Evolutionary conservation across 2,113 vertebrate species (phyloP).

Genomic region (Chaetura pelagica): DNA sequence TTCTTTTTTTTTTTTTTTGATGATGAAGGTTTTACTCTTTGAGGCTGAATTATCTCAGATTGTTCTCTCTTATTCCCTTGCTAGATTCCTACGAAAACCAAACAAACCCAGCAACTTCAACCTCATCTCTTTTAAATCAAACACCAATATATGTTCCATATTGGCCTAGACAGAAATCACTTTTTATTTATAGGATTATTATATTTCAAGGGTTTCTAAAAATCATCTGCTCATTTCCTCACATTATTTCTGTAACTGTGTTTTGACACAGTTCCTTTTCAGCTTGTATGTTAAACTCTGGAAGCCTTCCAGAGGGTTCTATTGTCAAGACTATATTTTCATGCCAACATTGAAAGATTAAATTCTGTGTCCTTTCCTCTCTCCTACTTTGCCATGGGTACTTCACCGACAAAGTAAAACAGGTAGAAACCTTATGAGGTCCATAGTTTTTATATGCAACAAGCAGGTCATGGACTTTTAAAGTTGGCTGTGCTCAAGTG

Average conservation of each 20-base stretch:
- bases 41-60: not conserved
- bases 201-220: not conserved
- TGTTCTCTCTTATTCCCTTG: not conserved
- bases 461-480: not conserved
- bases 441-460: not conserved
- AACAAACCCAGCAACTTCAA: not conserved
- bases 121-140: not conserved
- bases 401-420: not conserved
- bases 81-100: not conserved
- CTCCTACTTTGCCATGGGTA: accelerated
- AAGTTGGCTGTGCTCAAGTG: not conserved
- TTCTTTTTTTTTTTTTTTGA: not conserved
- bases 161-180: not conserved
- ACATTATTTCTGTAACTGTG: accelerated
- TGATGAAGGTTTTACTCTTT: not conserved
- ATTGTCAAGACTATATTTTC: not conserved
- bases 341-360: not conserved
- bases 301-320: not conserved
- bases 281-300: not conserved
- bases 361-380: not conserved
- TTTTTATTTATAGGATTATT: not conserved
- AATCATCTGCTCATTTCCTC: not conserved
- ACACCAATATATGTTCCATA: accelerated
- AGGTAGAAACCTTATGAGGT: not conserved
- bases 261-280: not conserved